Evolutionary conservation across 2,113 vertebrate genomes (phyloP), one percentile per base, ranked within the genome.

Genomic region (Catharus fuscescens): DNA sequence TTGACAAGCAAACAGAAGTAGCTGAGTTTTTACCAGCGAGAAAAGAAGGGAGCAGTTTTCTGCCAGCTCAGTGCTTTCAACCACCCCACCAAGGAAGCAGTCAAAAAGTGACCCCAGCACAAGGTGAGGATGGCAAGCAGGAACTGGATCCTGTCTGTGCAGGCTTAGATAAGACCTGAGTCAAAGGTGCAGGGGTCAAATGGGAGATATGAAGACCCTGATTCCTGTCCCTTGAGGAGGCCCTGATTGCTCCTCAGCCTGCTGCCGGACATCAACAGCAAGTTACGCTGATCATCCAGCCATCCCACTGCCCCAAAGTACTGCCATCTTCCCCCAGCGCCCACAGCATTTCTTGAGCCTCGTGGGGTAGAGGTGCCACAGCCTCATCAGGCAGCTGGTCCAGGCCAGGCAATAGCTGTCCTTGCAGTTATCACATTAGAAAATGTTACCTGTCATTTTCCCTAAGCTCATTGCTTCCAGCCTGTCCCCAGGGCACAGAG

Each of bases 181-280:
- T 48, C 70, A 81, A 54, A 91, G 83, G 67, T 73, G 64, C 60
- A 36, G 38, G 64, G 71, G 42, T 53, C 50, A 70, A 53, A 56
- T 1, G 1, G 20, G 29, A 71, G 59, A 42, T 57, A 61, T 0
- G 17, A 65, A 84, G 48, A 80, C 69, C 21, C 38, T 70, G 80
- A 66, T 73, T 48, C 69, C 34, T 66, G 65, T 89, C 32, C 20
- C 29, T 9, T 1, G 5, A 34, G 29, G 44, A 84, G 18, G 52
- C 20, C 24, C 38, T 60, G 78, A 57, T 76, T 74, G 61, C 48
- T 91, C 47, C 6, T 66, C 29, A 21, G 50, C 24, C 48, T 77
- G 54, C 76, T 14, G 23, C 67, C 0, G 0, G 32, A 14, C 45
- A 16, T 38, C 45, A 54, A 28, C 45, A 66, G 32, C 0, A 0